phyloP scores from a whole-genome alignment of 2,888 invertebrate genomes.

The Drosophila merina region DNA sequence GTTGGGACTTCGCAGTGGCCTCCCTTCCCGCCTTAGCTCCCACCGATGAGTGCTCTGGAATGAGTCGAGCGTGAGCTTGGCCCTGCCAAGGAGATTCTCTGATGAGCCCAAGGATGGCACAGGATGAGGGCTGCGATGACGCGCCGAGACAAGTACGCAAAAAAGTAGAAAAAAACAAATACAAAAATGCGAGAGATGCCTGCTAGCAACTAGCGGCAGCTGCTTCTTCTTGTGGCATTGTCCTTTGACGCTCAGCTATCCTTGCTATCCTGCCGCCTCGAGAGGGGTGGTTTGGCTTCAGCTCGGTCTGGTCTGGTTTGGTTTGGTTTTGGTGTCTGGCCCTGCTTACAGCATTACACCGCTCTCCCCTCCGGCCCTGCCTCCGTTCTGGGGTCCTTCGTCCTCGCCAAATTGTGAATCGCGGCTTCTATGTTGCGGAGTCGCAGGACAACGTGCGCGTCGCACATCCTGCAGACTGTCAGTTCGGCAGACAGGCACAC shows the following conservation, averaged over 20 bases:
- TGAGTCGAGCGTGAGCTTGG: conserved; percentile 64
- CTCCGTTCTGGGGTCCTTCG: conserved; percentile 58
- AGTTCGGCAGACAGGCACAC: conserved; percentile 22
- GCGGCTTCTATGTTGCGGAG: conserved; percentile 65
- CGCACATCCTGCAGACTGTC: conserved; percentile 38
- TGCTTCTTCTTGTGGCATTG: conserved; percentile 69
- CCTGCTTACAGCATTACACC: conserved; percentile 61
- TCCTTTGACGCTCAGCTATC: conserved; percentile 57
- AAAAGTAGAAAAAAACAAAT: conserved; percentile 29
- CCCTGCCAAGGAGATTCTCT: conserved; percentile 53
- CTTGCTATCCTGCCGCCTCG: conserved; percentile 11
- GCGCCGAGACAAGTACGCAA: conserved; percentile 72
- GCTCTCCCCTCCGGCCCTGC: conserved; percentile 26
- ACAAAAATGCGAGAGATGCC: conserved; percentile 51
- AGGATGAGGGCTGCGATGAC: conserved; percentile 49
- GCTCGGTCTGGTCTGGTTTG: conserved; percentile 23
- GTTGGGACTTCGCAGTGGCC: conserved; percentile 15
- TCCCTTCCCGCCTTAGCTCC: conserved; percentile 4
- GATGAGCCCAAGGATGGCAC: conserved; percentile 28
- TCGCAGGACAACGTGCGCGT: conserved; percentile 37
- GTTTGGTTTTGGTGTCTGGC: conserved; percentile 45
- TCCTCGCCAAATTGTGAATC: conserved; percentile 48
- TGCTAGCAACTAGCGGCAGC: conserved; percentile 60
- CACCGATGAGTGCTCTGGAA: conserved; percentile 50
- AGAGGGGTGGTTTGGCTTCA: conserved; percentile 68